A percentile compares a stretch with the other conserved stretches of the same genome.
These are phyloP conservation scores for Bibio marci DNA, from an alignment of 2,888 invertebrate genomes.

Conservation along the genomic window DNA sequence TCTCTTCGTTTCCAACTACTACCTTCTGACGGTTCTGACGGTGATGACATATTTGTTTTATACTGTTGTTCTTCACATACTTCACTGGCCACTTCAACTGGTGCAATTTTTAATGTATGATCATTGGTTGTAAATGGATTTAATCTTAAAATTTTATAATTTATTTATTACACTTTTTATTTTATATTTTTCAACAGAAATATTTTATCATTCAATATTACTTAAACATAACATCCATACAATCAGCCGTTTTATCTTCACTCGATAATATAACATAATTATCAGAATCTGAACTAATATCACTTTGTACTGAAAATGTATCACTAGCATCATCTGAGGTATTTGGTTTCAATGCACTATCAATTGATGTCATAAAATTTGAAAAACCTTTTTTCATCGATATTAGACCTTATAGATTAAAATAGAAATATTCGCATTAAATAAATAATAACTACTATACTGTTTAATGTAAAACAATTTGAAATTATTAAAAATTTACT, in stretches of 20 bases:
- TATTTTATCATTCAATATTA: too few species aligned
- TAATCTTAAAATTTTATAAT: too few species aligned
- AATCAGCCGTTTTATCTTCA: conserved; percentile 42
- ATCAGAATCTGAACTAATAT: conserved; percentile 76
- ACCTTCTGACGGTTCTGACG: conserved; percentile 67
- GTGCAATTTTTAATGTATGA: conserved; percentile 20
- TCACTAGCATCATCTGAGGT: conserved; percentile 60
- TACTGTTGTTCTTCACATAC: conserved; percentile 51
- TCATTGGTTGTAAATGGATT: conserved; percentile 31
- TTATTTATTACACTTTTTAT: too few species aligned
- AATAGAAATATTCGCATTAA: too few species aligned
- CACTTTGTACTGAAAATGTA: conserved; percentile 58
- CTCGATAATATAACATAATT: conserved; percentile 60
- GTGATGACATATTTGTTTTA: conserved; percentile 49
- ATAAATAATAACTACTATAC: too few species aligned
- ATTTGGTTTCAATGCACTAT: conserved; percentile 56
- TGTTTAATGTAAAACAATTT: conserved; percentile 5
- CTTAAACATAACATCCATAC: conserved; percentile 53
- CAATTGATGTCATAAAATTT: conserved; percentile 67
- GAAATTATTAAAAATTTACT: neutral
- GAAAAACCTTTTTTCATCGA: conserved; percentile 72
- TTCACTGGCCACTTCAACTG: conserved; percentile 69
- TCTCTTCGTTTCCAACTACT: conserved; percentile 65
- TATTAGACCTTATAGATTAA: conserved; percentile 37
- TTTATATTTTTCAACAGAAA: too few species aligned